Evolutionary conservation across 2,797 vertebrate genomes (phyloP), one percentile per base, ranked within the genome.

Genomic region (Lophius americanus): DNA sequence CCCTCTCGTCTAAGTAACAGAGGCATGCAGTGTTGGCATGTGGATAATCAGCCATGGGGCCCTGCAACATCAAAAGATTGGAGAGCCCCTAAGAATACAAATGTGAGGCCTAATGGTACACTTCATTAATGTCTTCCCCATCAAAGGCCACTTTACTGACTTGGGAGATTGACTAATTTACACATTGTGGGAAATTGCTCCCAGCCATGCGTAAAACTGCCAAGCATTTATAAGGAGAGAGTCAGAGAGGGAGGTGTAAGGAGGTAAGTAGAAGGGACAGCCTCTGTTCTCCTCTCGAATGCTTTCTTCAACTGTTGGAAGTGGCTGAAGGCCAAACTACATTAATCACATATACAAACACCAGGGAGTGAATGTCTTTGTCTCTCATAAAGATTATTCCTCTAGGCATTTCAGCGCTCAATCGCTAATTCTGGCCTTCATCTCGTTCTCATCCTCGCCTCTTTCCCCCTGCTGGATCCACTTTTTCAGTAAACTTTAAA

Each of bases 141-240:
- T 96, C 95, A 96, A 97, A 97, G 95, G 83, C 91, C 90, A 92
- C 92, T 95, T 96, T 95, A 96, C 94, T 95, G 95, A 96, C 95
- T 96, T 93, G 89, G 93, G 94, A 92, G 94, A 96, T 95, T 95
- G 95, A 96, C 96, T 97, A 96, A 96, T 98, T 97, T 96, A 96
- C 96, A 97, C 95, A 94, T 96, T 95, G 94, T 95, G 95, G 95
- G 95, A 96, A 97, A 97, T 96, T 95, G 95, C 95, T 96, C 93
- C 95, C 95, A 96, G 96, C 94, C 94, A 95, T 94, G 94, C 93
- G 93, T 90, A 93, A 93, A 92, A 94, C 93, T 92, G 91, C 91
- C 91, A 92, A 92, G 89, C 91, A 89, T 94, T 94, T 92, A 92
- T 92, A 93, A 89, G 86, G 89, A 93, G 89, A 93, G 86, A 89